phyloP scores from a whole-genome alignment of 2,888 invertebrate genomes.

The Blastobasis adustella region DNA sequence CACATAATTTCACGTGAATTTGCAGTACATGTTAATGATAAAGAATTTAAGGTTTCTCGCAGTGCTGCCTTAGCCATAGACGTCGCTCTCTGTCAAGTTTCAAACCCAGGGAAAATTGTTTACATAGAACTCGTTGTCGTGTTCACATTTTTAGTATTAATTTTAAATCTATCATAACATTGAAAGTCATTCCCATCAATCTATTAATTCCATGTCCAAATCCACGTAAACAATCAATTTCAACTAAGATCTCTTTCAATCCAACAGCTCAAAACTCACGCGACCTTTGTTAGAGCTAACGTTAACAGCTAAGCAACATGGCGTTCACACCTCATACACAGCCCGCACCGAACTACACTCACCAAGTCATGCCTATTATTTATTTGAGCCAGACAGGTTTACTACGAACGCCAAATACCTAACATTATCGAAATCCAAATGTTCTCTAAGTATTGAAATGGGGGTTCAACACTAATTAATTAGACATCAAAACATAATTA shows the following conservation, averaged over 20 bases:
- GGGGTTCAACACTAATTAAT: slow-evolving; percentile 19
- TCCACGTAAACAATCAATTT: not conserved
- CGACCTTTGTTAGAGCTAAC: not conserved
- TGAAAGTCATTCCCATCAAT: not conserved
- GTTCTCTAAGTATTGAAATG: slow-evolving; percentile 12
- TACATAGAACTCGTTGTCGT: too few relatives aligned
- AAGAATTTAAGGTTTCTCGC: too few relatives aligned
- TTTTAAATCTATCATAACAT: too few relatives aligned
- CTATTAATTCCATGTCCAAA: not conserved
- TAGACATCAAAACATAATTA: slow-evolving; percentile 8
- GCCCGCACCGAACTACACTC: too few relatives aligned
- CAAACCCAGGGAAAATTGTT: too few relatives aligned
- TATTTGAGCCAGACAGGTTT: not conserved
- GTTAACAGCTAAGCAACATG: not conserved
- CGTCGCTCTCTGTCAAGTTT: too few relatives aligned
- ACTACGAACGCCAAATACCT: not conserved
- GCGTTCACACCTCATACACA: not conserved
- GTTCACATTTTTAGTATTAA: too few relatives aligned
- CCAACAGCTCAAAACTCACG: not conserved
- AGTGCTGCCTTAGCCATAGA: too few relatives aligned
- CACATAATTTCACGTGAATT: too few relatives aligned
- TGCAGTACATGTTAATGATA: too few relatives aligned
- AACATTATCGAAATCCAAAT: not conserved
- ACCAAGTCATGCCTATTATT: not conserved
- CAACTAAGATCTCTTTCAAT: not conserved